Base-by-base conservation (phyloP, 2,113 vertebrate species). In the Bothrops jararaca region DNA sequence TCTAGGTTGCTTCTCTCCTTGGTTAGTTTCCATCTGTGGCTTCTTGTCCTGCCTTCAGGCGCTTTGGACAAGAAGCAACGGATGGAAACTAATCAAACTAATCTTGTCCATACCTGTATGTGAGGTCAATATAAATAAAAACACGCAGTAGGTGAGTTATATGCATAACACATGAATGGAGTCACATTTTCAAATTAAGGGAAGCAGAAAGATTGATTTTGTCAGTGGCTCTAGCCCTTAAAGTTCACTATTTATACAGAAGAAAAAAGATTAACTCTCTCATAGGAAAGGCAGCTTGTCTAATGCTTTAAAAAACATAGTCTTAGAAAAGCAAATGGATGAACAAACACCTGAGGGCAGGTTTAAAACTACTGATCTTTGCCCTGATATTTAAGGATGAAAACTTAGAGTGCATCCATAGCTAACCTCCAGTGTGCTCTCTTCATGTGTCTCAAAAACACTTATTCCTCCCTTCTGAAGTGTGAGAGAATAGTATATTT, bases 401-500 rank as follows among this genome's bases (percentile, higher is more conserved):
- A 94, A 94, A 74, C 4, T 53, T 92, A 90, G 29, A 86, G 91
- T 60, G 50, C 34, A 92, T 20, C 23, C 90, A 18, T 54, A 60
- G 89, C 69, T 86, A 6, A 42, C 88, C 93, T 90, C 58, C 0
- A 86, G 60, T 45, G 92, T 85, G 52, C 64, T 89, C 45, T 48
- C 34, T 34, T 52, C 64, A 52, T 64, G 26, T 29, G 87, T 80
- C 34, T 80, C 50, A 48, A 87, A 86, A 34, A 13, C 15, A 26
- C 12, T 57, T 13, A 45, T 58, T 0, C 39, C 0, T 0, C 11
- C n/a, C 7, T 0, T 0, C 64, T 6, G 0, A 0, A 87, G 26
- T 52, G 86, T 13, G 86, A 29, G 29, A 29, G 86, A 10, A 23
- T 0, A 1, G 0, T 1, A 39, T 69, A 64, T 90, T 86, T 86